Conservation (phyloP, 2,888 invertebrate species). For the Caenorhabditis sp. region DNA sequence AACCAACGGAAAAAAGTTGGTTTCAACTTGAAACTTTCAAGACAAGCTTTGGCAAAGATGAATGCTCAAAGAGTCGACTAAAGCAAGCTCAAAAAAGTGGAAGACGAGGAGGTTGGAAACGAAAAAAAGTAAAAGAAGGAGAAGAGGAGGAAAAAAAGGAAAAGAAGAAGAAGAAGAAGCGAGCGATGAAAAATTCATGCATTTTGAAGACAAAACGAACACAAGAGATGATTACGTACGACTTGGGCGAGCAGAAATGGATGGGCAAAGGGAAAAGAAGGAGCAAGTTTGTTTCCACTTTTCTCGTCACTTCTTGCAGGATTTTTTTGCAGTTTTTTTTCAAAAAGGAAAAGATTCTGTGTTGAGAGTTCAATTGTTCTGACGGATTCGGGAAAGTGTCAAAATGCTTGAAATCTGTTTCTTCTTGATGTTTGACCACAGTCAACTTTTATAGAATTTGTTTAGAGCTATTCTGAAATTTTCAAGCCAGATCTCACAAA, state of each 20-base stretch:
- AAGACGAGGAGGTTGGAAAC: background rate
- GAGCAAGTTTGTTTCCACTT: background rate
- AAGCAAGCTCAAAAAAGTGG: background rate
- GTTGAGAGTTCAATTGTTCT: no score
- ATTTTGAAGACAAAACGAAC: slow-evolving; percentile 43
- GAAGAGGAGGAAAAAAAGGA: slow-evolving; percentile 14
- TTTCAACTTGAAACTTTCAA: no score
- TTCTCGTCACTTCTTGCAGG: background rate
- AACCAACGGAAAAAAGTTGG: background rate
- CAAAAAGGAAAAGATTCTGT: no score
- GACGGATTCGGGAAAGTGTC: no score
- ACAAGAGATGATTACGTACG: slow-evolving; percentile 44
- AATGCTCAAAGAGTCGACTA: background rate
- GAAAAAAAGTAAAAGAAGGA: slow-evolving; percentile 17
- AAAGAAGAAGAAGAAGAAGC: slow-evolving; percentile 13
- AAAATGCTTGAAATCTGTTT: no score
- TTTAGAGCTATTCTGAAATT: no score
- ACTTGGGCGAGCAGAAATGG: slow-evolving; percentile 87
- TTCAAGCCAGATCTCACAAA: no score
- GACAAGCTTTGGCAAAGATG: background rate
- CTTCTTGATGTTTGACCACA: no score
- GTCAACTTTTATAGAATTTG: no score
- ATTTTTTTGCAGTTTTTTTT: background rate
- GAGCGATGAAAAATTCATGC: slow-evolving; percentile 51
- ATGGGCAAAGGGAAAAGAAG: no score